These are phyloP conservation scores for Drosophila flavopinicola DNA, from an alignment of 2,888 invertebrate species.

Conservation along the genomic window DNA sequence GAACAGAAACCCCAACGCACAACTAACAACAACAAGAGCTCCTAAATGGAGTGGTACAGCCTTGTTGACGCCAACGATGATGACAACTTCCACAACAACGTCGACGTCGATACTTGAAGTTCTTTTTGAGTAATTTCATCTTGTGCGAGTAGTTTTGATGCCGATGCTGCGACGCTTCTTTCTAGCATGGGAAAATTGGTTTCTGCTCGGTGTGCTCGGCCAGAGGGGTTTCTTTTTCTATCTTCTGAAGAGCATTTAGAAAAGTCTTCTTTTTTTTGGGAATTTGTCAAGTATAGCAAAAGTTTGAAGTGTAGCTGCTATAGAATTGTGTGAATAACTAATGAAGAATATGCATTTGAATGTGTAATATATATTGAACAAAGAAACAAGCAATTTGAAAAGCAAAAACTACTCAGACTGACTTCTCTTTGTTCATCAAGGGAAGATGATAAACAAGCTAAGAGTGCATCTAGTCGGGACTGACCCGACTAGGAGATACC, in stretches of 20 bases:
- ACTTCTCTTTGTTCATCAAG: no score
- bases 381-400: no score
- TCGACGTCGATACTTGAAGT: constrained; percentile 47
- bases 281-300: constrained; percentile 32
- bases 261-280: constrained; percentile 30
- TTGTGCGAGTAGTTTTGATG: constrained; percentile 71
- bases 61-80: constrained; percentile 52
- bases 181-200: constrained; percentile 55
- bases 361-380: constrained; percentile 46
- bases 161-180: constrained; percentile 42
- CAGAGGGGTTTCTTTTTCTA: constrained; percentile 2
- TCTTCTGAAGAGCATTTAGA: constrained; percentile 46
- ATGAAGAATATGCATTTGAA: constrained; percentile 53
- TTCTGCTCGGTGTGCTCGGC: constrained; percentile 4
- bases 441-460: no score
- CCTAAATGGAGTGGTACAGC: constrained; percentile 49
- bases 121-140: constrained; percentile 72
- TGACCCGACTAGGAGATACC: no score
- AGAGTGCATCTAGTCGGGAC: no score
- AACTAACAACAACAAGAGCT: constrained; percentile 27
- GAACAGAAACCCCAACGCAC: constrained; percentile 20
- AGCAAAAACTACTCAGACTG: not conserved
- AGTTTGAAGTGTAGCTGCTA: constrained; percentile 36
- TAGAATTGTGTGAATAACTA: constrained; percentile 53
- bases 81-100: constrained; percentile 59